Conservation (phyloP, 2,888 invertebrate genomes). For the Agapostemon virescens region DNA sequence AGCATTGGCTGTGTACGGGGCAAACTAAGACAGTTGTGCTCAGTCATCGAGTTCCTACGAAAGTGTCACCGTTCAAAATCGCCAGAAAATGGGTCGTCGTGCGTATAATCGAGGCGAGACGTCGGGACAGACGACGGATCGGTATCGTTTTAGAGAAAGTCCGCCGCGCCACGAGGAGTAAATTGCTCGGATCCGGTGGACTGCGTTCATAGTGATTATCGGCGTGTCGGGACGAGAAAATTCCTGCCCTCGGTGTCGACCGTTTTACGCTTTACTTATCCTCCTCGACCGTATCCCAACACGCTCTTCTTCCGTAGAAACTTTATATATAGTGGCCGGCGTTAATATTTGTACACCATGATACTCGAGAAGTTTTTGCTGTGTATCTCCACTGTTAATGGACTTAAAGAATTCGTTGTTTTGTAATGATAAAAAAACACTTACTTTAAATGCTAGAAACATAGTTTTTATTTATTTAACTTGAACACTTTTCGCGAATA, state of each 20-base stretch:
- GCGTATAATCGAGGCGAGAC: slow-evolving; percentile 46
- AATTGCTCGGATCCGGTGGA: slow-evolving; percentile 63
- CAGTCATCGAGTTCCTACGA: neutral
- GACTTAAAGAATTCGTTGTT: too few relatives aligned
- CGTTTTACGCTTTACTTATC: neutral
- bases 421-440: too few relatives aligned
- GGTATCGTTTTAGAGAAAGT: slow-evolving; percentile 65
- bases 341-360: too few relatives aligned
- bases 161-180: slow-evolving; percentile 61
- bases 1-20: neutral
- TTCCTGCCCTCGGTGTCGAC: neutral
- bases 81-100: slow-evolving; percentile 54
- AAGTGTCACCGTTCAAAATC: slow-evolving; percentile 37
- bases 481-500: too few relatives aligned
- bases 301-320: neutral
- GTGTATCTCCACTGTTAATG: too few relatives aligned
- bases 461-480: too few relatives aligned
- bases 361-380: too few relatives aligned
- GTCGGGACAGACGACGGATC: slow-evolving; percentile 33
- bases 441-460: too few relatives aligned
- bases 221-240: slow-evolving; percentile 12
- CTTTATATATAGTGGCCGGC: too few relatives aligned
- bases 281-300: neutral
- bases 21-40: neutral
- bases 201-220: slow-evolving; percentile 44